phyloP scores from a whole-genome alignment of 1,140 invertebrate genomes.

The Drosophila mojavensis region DNA sequence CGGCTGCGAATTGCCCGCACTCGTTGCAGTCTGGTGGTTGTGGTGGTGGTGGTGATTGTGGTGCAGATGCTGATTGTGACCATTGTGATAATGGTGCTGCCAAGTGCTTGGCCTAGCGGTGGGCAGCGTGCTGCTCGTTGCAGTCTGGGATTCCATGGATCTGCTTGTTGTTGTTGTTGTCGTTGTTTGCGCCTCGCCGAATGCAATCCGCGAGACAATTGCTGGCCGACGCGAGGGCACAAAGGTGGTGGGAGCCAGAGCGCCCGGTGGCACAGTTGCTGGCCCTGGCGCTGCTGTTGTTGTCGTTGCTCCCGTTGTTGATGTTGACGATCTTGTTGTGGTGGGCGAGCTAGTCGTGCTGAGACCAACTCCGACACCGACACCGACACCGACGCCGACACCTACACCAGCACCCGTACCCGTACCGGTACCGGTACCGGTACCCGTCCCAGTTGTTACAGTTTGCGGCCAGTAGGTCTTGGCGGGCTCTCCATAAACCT shows the following conservation, averaged over 20 bases:
- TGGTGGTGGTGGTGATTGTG: slow-evolving; percentile 46
- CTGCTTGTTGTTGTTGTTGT: slow-evolving; percentile 60
- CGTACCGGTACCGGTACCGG: not conserved
- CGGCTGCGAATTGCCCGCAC: slow-evolving; percentile 51
- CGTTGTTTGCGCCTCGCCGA: slow-evolving; percentile 76
- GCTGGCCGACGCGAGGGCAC: slow-evolving; percentile 77
- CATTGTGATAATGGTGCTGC: slow-evolving; percentile 72
- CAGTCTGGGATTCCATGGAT: slow-evolving; percentile 26
- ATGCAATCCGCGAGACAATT: slow-evolving; percentile 84
- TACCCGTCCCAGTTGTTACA: slow-evolving; percentile 12
- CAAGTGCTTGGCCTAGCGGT: slow-evolving; percentile 59
- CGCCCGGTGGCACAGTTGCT: slow-evolving; percentile 56
- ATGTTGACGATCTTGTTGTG: slow-evolving; percentile 8
- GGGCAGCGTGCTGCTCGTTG: slow-evolving; percentile 42
- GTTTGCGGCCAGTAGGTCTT: slow-evolving; percentile 84
- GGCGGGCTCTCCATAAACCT: slow-evolving; percentile 85
- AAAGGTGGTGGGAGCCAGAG: slow-evolving; percentile 58
- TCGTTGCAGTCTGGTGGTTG: slow-evolving; percentile 32
- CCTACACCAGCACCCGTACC: no score
- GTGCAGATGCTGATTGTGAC: slow-evolving; percentile 60
- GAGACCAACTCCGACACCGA: not conserved
- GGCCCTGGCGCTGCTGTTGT: slow-evolving; percentile 12
- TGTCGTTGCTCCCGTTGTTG: slow-evolving; percentile 13
- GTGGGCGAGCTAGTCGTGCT: slow-evolving; percentile 24
- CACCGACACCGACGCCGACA: not conserved